Conservation (phyloP, 2,113 vertebrate species). For the Meriones unguiculatus region DNA sequence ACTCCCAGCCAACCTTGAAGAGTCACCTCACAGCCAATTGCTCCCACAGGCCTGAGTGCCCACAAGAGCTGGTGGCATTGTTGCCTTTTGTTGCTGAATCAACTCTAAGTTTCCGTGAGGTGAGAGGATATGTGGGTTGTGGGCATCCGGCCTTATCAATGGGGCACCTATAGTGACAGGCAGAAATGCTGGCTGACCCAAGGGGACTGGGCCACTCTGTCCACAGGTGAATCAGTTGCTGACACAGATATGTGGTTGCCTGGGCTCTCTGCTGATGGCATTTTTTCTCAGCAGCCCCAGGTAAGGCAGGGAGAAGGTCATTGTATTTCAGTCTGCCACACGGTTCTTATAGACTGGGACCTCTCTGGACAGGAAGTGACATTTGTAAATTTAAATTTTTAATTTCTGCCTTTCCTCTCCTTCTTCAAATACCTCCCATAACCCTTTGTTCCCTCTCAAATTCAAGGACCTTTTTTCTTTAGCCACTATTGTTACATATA, state of each 20-base stretch:
- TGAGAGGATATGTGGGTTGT: rapidly evolving
- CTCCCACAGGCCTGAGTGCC: background rate
- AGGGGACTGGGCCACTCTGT: rapidly evolving
- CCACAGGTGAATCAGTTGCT: rapidly evolving
- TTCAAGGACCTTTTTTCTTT: background rate
- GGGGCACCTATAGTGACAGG: background rate
- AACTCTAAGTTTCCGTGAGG: background rate
- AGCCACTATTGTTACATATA: background rate
- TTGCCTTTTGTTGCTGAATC: too few relatives aligned
- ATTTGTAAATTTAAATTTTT: background rate
- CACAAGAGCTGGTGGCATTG: background rate
- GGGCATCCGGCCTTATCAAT: background rate
- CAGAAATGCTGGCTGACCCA: background rate
- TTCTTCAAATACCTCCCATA: background rate
- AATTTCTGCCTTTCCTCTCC: background rate
- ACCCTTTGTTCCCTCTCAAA: background rate
- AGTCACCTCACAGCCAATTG: background rate
- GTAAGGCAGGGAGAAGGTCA: background rate
- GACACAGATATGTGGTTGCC: background rate
- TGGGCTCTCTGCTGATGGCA: background rate
- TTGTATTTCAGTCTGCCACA: background rate
- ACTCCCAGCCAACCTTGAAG: too few relatives aligned
- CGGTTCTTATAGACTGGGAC: background rate
- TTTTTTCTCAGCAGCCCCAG: background rate
- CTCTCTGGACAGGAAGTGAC: background rate